These are phyloP conservation scores for Ceryle rudis DNA, from an alignment of 2,797 vertebrate species.

Conservation along the genomic window DNA sequence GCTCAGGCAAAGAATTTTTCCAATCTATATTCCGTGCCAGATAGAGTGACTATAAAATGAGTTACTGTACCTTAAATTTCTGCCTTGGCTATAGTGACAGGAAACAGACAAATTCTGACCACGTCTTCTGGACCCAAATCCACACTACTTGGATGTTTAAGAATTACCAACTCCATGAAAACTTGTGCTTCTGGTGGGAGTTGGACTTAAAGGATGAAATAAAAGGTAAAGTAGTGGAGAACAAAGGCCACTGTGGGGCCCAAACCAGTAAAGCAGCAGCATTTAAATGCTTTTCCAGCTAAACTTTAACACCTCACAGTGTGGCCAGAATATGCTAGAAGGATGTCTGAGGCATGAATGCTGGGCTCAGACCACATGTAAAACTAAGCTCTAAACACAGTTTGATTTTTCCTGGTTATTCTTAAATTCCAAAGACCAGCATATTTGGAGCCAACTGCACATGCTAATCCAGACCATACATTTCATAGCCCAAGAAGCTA, in stretches of 20 bases:
- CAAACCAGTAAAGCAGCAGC: background rate
- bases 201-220: background rate
- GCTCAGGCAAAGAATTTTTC: constrained; percentile 72
- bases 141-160: background rate
- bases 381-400: background rate
- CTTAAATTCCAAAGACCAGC: background rate
- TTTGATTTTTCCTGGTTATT: background rate
- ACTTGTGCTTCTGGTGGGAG: constrained; percentile 12
- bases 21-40: constrained; percentile 68
- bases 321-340: background rate
- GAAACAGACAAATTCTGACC: constrained; percentile 64
- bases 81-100: constrained; percentile 48
- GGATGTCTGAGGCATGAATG: background rate
- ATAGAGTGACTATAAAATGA: constrained; percentile 66
- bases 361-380: background rate
- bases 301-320: background rate
- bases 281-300: constrained; percentile 23
- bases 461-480: background rate
- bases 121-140: constrained; percentile 42
- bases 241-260: background rate
- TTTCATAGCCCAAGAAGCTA: background rate
- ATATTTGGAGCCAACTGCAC: background rate
- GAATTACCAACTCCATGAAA: constrained; percentile 13
- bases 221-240: background rate
- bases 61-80: constrained; percentile 61